Conservation (phyloP, 2,113 vertebrate species). For the Dromaius novaehollandiae region DNA sequence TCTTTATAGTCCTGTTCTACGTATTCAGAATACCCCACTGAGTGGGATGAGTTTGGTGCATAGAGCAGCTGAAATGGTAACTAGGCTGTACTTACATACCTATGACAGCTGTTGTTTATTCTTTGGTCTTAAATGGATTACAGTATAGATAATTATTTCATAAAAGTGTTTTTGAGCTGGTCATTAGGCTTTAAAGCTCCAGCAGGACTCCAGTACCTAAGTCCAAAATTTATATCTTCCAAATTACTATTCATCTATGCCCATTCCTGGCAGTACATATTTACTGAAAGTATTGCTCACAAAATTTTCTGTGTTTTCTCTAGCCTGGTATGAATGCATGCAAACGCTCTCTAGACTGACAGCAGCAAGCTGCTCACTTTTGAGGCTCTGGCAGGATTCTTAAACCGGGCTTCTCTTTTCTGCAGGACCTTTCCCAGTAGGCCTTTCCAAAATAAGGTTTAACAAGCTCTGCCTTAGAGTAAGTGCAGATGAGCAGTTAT, state of each 20-base stretch:
- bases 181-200: not conserved
- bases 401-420: not conserved
- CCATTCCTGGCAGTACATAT: not conserved
- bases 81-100: not conserved
- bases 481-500: not conserved
- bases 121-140: not conserved
- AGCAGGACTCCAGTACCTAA: not conserved
- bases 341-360: not conserved
- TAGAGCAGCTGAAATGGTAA: not conserved
- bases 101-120: not conserved
- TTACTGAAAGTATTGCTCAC: not conserved
- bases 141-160: not conserved
- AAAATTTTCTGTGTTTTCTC: not conserved
- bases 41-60: not conserved
- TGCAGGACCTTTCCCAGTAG: not conserved
- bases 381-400: not conserved
- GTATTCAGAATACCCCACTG: not conserved
- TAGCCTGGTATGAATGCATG: fast-evolving
- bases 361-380: not conserved
- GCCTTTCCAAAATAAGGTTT: not conserved
- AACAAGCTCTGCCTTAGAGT: not conserved
- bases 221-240: not conserved
- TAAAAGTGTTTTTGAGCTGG: not conserved
- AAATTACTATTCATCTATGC: not conserved
- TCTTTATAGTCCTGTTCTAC: not conserved